Evolutionary conservation across 2,797 vertebrate species (phyloP), one percentile per base, ranked within the genome.

Genomic region (Falco cherrug): DNA sequence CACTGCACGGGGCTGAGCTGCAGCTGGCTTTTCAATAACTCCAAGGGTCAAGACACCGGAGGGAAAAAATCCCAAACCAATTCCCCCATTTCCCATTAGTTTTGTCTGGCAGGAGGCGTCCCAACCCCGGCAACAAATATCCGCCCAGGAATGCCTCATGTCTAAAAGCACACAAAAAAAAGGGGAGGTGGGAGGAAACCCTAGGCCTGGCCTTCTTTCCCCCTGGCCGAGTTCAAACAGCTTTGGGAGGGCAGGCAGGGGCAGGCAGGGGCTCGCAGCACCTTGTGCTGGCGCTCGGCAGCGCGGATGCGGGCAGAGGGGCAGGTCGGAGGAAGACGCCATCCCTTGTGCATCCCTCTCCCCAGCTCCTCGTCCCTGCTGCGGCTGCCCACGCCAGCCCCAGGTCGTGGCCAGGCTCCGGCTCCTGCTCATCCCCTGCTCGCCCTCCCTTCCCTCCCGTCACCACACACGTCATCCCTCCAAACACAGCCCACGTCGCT

Each of bases 101-200:
- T 97, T 47, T 9, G 31, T 89, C 81, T 87, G 84, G 71, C 41
- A 84, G 91, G 84, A 91, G 89, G 81, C 13, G 0, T 89, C 91
- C 81, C 78, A 69, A 63, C 74, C 87, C 65, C 10, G 0, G 61
- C 65, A 93, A 78, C 33, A 2, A 82, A 87, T 81, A 90, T 89
- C 93, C 11, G 3, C 94, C 76, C 81, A 83, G 84, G 94, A 95
- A 95, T 92, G 84, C 82, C 87, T 91, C 70, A 19, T 35, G 54
- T n/a, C 59, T 89, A 61, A 84, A 84, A 92, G 65, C 50, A 59
- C 33, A 60, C 12, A 21, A 69, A 19, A 59, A 51, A 25, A 64
- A 21, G 22, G 17, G 76, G 78, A 83, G 88, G 83, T 45, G 61
- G 86, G 80, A 68, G 41, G 90, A 90, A 95, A 78, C 77, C 80